Evolutionary conservation across 2,113 vertebrate genomes (phyloP), one percentile per base, ranked within the genome.

Genomic region (Leptobrachium ailaonicum): DNA sequence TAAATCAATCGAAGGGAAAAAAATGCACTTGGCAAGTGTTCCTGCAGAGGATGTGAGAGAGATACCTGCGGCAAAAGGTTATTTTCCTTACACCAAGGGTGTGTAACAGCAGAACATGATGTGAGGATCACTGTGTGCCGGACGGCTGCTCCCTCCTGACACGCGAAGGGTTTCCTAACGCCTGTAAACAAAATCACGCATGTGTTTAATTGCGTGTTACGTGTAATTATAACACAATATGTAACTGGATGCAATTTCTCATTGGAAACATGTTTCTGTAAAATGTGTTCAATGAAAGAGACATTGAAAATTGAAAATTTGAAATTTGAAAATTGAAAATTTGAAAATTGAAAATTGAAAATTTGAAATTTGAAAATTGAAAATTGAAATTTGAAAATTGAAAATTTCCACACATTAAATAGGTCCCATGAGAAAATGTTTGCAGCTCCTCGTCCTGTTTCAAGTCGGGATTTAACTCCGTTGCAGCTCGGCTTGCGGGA

Each of bases 71-170:
- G 64, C 32, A 32, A 11, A 41, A 44, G 62, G 43, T 67, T 41
- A 41, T 2, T 76, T 2, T 67, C 3, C 20, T 56, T 32, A 41
- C n/a, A 53, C 74, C 74, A 76, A 67, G 74, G 74, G 74, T n/a
- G 74, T 76, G 32, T 47, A n/a, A 14, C 14, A 4, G 1, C 12
- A 9, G 10, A 70, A 64, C 62, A 20, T 64, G 3, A 20, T 8
- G 14, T 20, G 1, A 5, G 4, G 13, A 42, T 32, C 43, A 45
- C 14, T 14, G 43, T 11, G 68, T 8, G n/a, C 12, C 1, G 11
- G 4, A 7, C n/a, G 68, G 44, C 68, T 47, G 45, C 13, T 70
- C 14, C 3, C 74, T 7, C 0, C 9, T 54, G 64, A 76, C 47
- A 47, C 40, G 67, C 41, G 6, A 41, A 12, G 44, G 40, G 40